Conservation (phyloP, 1,140 invertebrate species). For the Papilio machaon region DNA sequence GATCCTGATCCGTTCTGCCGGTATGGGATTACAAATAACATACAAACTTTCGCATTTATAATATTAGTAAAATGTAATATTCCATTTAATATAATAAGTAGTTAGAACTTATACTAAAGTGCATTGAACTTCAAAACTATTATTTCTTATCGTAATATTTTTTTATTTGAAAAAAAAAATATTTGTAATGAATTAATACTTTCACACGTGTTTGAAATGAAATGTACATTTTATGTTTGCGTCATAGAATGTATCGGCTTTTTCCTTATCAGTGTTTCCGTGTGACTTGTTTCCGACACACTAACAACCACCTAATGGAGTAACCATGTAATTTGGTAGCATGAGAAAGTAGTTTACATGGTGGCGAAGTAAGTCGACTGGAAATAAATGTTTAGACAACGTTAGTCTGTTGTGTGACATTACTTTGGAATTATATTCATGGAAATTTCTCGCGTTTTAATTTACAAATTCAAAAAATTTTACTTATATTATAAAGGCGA, state of each 20-base stretch:
- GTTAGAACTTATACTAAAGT: too few relatives aligned
- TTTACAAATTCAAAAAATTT: too few relatives aligned
- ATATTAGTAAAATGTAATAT: too few relatives aligned
- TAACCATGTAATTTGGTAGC: slow-evolving; percentile 24
- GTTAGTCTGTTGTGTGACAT: background rate
- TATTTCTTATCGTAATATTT: too few relatives aligned
- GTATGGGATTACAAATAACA: too few relatives aligned
- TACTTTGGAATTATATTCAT: background rate
- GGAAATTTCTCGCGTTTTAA: background rate
- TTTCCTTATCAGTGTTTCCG: slow-evolving; percentile 16
- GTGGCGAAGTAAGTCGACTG: background rate
- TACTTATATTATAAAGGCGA: too few relatives aligned
- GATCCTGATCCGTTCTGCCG: too few relatives aligned
- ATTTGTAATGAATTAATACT: background rate
- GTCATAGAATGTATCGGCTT: background rate
- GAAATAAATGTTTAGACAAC: background rate
- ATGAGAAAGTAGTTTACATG: slow-evolving; percentile 25
- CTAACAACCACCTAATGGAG: slow-evolving; percentile 22
- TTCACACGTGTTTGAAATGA: background rate
- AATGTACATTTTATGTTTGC: background rate
- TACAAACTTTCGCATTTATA: too few relatives aligned
- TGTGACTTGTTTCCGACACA: slow-evolving; percentile 8
- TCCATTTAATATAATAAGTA: too few relatives aligned
- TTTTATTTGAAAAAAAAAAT: too few relatives aligned
- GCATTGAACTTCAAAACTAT: too few relatives aligned